phyloP scores from a whole-genome alignment of 2,113 vertebrate species.

The Oreochromis tanganicae region DNA sequence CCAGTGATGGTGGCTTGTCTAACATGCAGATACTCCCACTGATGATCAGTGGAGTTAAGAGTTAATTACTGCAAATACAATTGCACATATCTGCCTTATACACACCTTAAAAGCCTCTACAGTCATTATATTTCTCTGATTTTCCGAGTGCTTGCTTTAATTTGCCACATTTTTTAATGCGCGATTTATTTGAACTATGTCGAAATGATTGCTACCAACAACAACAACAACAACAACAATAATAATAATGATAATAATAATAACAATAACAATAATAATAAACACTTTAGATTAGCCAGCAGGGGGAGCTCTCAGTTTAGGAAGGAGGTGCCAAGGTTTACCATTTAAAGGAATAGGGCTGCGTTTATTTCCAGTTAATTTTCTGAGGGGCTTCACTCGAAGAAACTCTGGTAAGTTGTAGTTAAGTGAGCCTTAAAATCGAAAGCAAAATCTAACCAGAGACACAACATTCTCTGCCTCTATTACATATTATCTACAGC shows the following conservation, averaged over 20 bases:
- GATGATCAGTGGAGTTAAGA: neutral
- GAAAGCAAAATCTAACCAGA: neutral
- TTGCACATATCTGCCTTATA: neutral
- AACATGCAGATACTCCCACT: neutral
- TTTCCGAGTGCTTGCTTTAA: neutral
- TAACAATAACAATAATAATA: neutral
- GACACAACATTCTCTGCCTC: neutral
- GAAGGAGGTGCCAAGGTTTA: constrained; percentile 1
- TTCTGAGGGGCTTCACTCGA: neutral
- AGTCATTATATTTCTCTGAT: neutral
- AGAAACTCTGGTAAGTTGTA: neutral
- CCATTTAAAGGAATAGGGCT: constrained; percentile 29
- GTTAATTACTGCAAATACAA: neutral
- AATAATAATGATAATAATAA: rapidly evolving
- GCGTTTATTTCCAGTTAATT: constrained; percentile 19
- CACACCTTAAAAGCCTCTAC: neutral
- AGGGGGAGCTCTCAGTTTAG: constrained; percentile 48
- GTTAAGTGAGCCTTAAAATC: neutral
- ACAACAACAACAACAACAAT: rapidly evolving
- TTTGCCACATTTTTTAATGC: neutral
- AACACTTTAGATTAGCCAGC: neutral
- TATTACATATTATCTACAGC: constrained; percentile 18
- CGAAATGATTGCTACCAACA: neutral
- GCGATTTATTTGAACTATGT: neutral
- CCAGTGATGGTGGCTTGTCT: neutral